Evolutionary conservation across 2,113 vertebrate genomes (phyloP).

Genomic region (Suncus etruscus): DNA sequence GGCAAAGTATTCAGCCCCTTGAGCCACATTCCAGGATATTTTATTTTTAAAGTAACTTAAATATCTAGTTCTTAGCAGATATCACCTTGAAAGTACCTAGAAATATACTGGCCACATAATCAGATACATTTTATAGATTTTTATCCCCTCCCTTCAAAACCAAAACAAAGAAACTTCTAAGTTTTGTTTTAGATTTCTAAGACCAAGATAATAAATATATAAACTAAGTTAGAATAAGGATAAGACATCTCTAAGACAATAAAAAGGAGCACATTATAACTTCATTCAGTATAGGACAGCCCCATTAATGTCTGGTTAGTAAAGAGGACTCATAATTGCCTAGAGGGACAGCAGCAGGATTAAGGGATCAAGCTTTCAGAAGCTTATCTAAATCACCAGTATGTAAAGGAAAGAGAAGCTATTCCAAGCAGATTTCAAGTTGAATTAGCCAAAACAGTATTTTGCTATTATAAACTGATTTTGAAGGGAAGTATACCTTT

Average conservation of each 20-base stretch:
- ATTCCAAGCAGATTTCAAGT: conserved; percentile 54
- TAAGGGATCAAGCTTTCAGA: conserved; percentile 59
- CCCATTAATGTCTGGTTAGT: conserved; percentile 23
- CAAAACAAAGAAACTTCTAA: background rate
- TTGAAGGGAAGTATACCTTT: conserved; percentile 63
- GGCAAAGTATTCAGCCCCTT: too few species aligned
- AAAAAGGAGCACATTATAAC: conserved; percentile 57
- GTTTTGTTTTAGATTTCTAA: conserved; percentile 66
- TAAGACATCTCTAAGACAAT: conserved; percentile 44
- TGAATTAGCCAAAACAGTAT: conserved; percentile 56
- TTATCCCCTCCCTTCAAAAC: background rate
- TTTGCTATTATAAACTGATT: conserved; percentile 53
- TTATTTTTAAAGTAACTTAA: conserved; percentile 31
- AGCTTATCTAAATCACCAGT: conserved; percentile 51
- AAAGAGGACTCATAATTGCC: conserved; percentile 58
- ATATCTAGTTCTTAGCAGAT: conserved; percentile 38
- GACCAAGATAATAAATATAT: conserved; percentile 35
- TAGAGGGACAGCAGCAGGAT: conserved; percentile 42
- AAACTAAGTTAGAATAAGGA: conserved; percentile 45
- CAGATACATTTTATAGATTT: conserved; percentile 4
- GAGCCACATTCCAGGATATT: background rate
- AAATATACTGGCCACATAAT: conserved; percentile 47
- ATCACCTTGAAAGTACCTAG: conserved; percentile 53
- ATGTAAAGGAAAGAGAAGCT: conserved; percentile 48
- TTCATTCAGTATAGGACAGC: conserved; percentile 21